Percentiles rank a stretch among this genome's conserved stretches.
Evolutionary conservation across 2,113 vertebrate genomes (phyloP).

Genomic region (Aldabrachelys gigantea): DNA sequence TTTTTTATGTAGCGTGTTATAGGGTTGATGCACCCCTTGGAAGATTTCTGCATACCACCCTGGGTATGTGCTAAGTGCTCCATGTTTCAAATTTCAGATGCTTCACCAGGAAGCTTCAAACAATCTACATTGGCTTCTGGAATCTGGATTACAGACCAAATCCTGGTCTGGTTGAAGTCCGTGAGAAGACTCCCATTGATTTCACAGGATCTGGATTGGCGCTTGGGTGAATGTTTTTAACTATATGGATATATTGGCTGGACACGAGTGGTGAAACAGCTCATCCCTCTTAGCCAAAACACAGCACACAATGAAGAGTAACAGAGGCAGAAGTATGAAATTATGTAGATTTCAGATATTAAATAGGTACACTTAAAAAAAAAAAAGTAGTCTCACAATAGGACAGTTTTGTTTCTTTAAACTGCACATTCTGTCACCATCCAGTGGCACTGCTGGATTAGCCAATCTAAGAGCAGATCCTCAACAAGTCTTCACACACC

Average conservation of each 20-base stretch:
- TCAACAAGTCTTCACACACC: neutral
- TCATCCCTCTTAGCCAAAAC: neutral
- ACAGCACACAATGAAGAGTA: neutral
- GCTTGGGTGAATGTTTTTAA: neutral
- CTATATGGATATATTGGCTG: neutral
- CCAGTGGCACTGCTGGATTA: neutral
- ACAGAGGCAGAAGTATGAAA: neutral
- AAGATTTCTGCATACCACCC: no score
- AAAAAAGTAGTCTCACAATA: neutral
- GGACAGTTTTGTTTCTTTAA: neutral
- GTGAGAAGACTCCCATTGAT: neutral
- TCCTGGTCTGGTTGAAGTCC: neutral
- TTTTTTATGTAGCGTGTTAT: no score
- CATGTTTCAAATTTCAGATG: neutral
- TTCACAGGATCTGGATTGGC: neutral
- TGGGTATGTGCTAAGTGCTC: neutral
- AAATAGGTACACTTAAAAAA: neutral
- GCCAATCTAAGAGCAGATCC: neutral
- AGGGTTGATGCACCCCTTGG: no score
- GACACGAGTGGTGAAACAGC: neutral
- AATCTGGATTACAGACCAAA: neutral
- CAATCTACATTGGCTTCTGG: neutral
- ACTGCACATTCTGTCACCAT: accelerated
- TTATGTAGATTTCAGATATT: accelerated
- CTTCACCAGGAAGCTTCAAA: conserved; percentile 4